phyloP scores from a whole-genome alignment of 2,888 invertebrate genomes.

The Microchrysa polita region DNA sequence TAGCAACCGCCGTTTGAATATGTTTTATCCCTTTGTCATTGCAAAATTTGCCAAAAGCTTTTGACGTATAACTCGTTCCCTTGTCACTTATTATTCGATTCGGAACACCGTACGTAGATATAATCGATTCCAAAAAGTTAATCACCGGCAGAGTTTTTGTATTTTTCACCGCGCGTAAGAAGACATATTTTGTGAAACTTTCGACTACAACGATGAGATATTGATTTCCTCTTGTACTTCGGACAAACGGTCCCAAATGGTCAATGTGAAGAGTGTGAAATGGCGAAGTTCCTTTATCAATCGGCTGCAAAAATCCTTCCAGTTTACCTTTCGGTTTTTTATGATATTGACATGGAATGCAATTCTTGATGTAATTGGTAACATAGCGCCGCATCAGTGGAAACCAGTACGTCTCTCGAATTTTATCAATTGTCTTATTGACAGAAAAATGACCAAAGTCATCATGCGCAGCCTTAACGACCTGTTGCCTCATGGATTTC shows the following conservation, averaged over 20 bases:
- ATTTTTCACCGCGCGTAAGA: slow-evolving; percentile 55
- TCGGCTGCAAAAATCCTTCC: slow-evolving; percentile 47
- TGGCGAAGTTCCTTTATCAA: too few relatives aligned
- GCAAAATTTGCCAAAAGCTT: slow-evolving; percentile 56
- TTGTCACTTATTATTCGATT: too few relatives aligned
- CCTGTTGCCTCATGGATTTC: slow-evolving; percentile 47
- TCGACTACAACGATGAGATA: too few relatives aligned
- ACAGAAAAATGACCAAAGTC: slow-evolving; percentile 50
- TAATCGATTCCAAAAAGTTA: slow-evolving; percentile 54
- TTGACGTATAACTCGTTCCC: slow-evolving; percentile 59
- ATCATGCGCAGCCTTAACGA: slow-evolving; percentile 50
- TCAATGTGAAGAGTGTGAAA: too few relatives aligned
- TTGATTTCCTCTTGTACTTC: too few relatives aligned
- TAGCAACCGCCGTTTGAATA: too few relatives aligned
- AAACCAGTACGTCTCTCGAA: slow-evolving; percentile 60
- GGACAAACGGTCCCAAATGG: slow-evolving; percentile 61
- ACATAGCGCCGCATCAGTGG: slow-evolving; percentile 58
- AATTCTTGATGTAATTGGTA: slow-evolving; percentile 57
- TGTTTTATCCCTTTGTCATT: slow-evolving; percentile 48
- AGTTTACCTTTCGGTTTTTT: too few relatives aligned
- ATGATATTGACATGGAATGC: slow-evolving; percentile 56
- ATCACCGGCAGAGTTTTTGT: slow-evolving; percentile 55
- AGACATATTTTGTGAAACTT: slow-evolving; percentile 59
- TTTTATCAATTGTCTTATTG: slow-evolving; percentile 53
- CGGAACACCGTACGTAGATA: slow-evolving; percentile 55